Conservation (phyloP, 2,113 vertebrate species). For the Cinclus cinclus region DNA sequence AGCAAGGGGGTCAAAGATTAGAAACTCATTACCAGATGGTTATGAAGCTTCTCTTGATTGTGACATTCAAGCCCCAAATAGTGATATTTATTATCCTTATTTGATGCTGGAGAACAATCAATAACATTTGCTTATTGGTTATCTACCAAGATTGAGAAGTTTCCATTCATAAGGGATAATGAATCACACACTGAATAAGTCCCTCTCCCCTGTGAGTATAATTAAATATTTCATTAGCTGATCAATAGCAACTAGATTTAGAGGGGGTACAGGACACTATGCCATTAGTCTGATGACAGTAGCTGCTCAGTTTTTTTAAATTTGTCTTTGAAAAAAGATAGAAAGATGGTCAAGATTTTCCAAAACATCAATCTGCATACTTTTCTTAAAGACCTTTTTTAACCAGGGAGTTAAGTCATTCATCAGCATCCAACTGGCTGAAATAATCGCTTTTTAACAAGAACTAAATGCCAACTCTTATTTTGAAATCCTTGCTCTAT, state of each 20-base stretch:
- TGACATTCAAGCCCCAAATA: background rate
- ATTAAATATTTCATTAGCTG: conserved; percentile 43
- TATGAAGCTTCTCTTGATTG: conserved; percentile 15
- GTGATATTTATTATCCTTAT: conserved; percentile 52
- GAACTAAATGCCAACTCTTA: background rate
- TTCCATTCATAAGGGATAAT: conserved; percentile 42
- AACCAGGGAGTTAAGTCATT: background rate
- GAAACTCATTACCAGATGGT: conserved; percentile 12
- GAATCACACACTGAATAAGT: conserved; percentile 24
- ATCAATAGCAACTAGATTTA: conserved; percentile 59
- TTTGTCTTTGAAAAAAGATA: background rate
- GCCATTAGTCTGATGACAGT: conserved; percentile 7
- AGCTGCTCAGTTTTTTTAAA: background rate
- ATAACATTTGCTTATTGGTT: conserved; percentile 37
- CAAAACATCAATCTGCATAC: background rate
- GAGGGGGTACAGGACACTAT: background rate
- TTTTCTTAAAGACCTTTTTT: background rate
- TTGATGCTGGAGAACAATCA: conserved; percentile 30
- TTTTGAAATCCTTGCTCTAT: background rate
- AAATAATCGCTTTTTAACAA: background rate
- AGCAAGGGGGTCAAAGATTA: conserved; percentile 14
- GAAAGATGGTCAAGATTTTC: background rate
- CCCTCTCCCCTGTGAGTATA: background rate
- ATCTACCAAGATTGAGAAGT: conserved; percentile 36
- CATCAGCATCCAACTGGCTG: background rate